These are phyloP conservation scores for Pyrgus malvae DNA, from an alignment of 2,888 invertebrate genomes.

Conservation along the genomic window DNA sequence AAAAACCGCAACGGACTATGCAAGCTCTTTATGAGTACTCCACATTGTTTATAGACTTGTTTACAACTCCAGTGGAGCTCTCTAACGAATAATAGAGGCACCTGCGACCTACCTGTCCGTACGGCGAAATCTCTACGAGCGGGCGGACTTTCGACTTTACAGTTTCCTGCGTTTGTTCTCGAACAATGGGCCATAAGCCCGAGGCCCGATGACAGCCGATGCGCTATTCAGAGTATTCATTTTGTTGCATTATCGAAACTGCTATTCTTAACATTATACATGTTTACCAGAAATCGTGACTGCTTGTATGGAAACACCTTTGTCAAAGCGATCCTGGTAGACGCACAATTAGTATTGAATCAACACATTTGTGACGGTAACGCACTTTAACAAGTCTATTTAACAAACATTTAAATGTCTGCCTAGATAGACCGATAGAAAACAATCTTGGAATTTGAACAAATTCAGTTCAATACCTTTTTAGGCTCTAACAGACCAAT, in stretches of 20 bases:
- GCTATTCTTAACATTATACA: slow-evolving; percentile 55
- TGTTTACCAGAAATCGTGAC: slow-evolving; percentile 45
- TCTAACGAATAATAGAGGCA: slow-evolving; percentile 54
- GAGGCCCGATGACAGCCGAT: slow-evolving; percentile 58
- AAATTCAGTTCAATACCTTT: slow-evolving; percentile 9
- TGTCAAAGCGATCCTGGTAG: not conserved
- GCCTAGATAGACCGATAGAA: slow-evolving; percentile 8
- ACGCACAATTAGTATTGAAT: slow-evolving; percentile 20
- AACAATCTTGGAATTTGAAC: slow-evolving; percentile 21
- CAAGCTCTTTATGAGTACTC: slow-evolving; percentile 45
- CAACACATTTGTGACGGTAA: slow-evolving; percentile 16
- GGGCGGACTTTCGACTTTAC: slow-evolving; percentile 71
- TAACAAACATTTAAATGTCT: slow-evolving; percentile 19
- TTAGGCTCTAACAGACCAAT: not conserved
- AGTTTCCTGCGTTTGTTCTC: slow-evolving; percentile 78
- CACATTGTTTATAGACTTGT: slow-evolving; percentile 62
- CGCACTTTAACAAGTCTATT: slow-evolving; percentile 18
- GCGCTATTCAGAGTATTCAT: slow-evolving; percentile 70
- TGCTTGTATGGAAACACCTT: slow-evolving; percentile 31
- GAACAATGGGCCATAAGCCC: slow-evolving; percentile 74
- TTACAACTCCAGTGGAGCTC: slow-evolving; percentile 47
- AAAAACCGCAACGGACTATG: slow-evolving; percentile 51
- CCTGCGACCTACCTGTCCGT: slow-evolving; percentile 75
- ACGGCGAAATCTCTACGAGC: slow-evolving; percentile 66
- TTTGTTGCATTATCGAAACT: slow-evolving; percentile 47